These are phyloP conservation scores for Notamacropus eugenii DNA, from an alignment of 2,797 vertebrate species.

Conservation along the genomic window DNA sequence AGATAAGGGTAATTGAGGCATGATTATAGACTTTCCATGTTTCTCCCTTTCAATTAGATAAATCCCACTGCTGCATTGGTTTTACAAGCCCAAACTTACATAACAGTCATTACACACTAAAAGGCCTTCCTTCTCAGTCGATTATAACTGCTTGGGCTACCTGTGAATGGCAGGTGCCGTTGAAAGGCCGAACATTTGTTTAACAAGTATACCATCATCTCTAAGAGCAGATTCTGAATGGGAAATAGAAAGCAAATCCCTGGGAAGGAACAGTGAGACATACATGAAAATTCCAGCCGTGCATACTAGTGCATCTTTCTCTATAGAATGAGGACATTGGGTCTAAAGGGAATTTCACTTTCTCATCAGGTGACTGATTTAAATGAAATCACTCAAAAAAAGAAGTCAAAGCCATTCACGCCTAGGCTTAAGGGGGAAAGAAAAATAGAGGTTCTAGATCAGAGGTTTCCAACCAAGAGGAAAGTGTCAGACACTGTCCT, in stretches of 20 bases:
- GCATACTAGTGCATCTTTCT: constrained; percentile 3
- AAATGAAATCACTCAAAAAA: constrained; percentile 1
- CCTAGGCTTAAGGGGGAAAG: neutral
- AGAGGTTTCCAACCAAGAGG: neutral
- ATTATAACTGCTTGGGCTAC: constrained; percentile 64
- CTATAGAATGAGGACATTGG: constrained; percentile 21
- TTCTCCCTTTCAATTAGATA: constrained; percentile 75
- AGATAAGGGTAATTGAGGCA: constrained; percentile 74
- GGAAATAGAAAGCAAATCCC: constrained; percentile 46
- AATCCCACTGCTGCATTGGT: constrained; percentile 74
- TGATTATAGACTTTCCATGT: constrained; percentile 68
- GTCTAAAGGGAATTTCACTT: constrained; percentile 13
- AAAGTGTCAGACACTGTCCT: neutral
- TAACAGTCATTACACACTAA: constrained; percentile 66
- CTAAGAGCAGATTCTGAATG: constrained; percentile 54
- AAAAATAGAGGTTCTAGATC: neutral
- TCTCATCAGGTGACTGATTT: neutral
- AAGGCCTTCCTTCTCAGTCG: constrained; percentile 64
- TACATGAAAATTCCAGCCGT: constrained; percentile 44
- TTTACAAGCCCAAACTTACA: constrained; percentile 70
- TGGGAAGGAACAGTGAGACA: constrained; percentile 5
- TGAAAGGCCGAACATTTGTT: constrained; percentile 66
- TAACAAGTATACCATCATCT: constrained; percentile 58
- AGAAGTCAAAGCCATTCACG: neutral
- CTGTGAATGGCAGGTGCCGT: constrained; percentile 52